phyloP scores from a whole-genome alignment of 2,888 invertebrate species.

The Geophilus truncorum region DNA sequence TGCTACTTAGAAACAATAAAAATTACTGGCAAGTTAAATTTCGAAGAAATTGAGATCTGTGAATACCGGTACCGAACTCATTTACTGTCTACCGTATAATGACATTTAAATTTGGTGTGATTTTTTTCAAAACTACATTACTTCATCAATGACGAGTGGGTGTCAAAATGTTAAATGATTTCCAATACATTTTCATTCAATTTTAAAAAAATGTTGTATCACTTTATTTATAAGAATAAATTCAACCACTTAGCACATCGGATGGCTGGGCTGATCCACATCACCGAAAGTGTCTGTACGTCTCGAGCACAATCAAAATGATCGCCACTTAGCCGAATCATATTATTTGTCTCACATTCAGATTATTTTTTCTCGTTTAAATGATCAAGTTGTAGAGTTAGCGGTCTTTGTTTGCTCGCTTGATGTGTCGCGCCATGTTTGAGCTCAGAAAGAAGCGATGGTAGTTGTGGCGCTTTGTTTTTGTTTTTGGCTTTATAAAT shows the following conservation, averaged over 20 bases:
- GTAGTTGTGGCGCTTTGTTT: background rate
- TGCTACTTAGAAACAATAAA: no score
- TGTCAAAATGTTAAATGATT: background rate
- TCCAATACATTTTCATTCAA: background rate
- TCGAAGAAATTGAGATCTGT: no score
- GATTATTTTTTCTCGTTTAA: background rate
- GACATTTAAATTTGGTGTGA: no score
- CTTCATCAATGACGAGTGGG: no score
- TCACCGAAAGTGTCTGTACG: background rate
- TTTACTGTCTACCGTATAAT: background rate
- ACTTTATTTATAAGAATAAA: background rate
- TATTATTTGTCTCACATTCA: background rate
- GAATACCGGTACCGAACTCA: no score
- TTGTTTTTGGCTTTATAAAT: background rate
- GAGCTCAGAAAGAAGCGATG: background rate
- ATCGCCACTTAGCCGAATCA: background rate
- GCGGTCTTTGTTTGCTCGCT: slow-evolving; percentile 6
- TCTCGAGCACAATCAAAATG: background rate
- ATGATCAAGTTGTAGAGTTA: background rate
- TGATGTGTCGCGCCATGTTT: slow-evolving; percentile 11
- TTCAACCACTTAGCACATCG: background rate
- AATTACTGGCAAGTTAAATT: no score
- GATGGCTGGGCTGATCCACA: background rate
- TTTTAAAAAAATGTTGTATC: background rate
- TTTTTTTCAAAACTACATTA: no score